Base-by-base conservation (phyloP, 2,888 invertebrate species). In the Barypeithes pellucidus region DNA sequence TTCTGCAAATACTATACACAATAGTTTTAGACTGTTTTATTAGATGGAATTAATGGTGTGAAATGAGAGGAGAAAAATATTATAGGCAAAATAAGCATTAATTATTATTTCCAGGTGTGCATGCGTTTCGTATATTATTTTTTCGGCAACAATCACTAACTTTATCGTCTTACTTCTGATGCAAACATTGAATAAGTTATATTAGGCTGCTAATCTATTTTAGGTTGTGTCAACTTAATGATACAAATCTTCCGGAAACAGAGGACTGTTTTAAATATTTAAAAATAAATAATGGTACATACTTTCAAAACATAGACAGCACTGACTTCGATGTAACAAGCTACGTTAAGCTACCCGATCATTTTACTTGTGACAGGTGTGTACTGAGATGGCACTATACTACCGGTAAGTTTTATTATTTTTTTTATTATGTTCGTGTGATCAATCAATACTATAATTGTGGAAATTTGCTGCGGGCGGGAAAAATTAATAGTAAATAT, bases 241-340 rank as follows among this genome's bases (percentile, higher is more conserved):
- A 81, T 57, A 72, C 81, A 0, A 74, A 77, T 9, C 81, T 83
- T 12, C 80, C 86, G 1, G 88, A 88, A 78, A 84, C 85, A 1
- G 87, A 88, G 43, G 84, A 83, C 1, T 88, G 88, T 70, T 88
- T 89, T 78, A 74, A 82, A 2, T 70, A 77, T 2, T 75, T 89
- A 2, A 67, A 54, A 45, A 72, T 87, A 7, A 79, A 76, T 1
- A 82, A 87, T 60, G 85, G 65, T 84, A 4, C 80, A 79, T 4
- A 76, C 78, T 54, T 36, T 39, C 73, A 76, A 16, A 11, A 47
- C 4, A 72, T 76, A 2, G 18, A 54, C 0, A 71, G 54, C 5
- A 70, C 71, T 5, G 76, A 79, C 22, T 57, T 73, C 2, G 82
- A 82, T 1, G 76, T 82, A 65, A 74, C 75, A n/a, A 76, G 85